Base-by-base conservation (phyloP, 2,797 vertebrate species). In the Apodemus agrarius region DNA sequence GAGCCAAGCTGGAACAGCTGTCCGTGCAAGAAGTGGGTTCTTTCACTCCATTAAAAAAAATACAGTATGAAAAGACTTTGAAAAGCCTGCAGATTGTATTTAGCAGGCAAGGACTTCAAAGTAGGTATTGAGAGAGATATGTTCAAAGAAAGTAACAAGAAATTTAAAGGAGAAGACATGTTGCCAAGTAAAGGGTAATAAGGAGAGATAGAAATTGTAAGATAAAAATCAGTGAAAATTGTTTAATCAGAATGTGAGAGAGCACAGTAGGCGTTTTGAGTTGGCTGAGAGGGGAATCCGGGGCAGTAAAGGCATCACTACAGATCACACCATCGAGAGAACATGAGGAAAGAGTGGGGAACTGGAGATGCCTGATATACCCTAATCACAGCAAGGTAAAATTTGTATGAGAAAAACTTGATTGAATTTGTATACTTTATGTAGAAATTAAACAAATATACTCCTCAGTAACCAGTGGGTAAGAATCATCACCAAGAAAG, bases 121-220 rank as follows among this genome's bases (percentile, higher is more conserved):
- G 34, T 8, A 79, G 12, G 6, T 46, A 29, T 65, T 87, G 69
- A 72, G 69, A n/a, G 26, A 89, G 63, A 49, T 40, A 49, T 90
- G 19, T 24, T 96, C 7, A 83, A 59, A 93, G 43, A 69, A 54
- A 92, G 34, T 90, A 59, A 88, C 78, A 52, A 43, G 93, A 95
- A 72, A 67, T 16, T 69, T 87, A 90, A 94, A 65, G 21, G 34
- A 31, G 57, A 85, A 84, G 26, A 81, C 17, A 40, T 84, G n/a
- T 84, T 13, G 46, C 40, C 24, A 84, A 63, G 78, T 57, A 79
- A 29, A 57, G 37, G 34, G n/a, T 86, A 90, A 49, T 74, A 63
- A 83, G 69, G 31, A 76, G 22, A 59, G 5, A 88, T 72, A 72
- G 21, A 95, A 57, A 88, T 76, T 37, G 57, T 74, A 75, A 91